Conservation (phyloP, 2,113 vertebrate species). For the Excalfactoria chinensis region DNA sequence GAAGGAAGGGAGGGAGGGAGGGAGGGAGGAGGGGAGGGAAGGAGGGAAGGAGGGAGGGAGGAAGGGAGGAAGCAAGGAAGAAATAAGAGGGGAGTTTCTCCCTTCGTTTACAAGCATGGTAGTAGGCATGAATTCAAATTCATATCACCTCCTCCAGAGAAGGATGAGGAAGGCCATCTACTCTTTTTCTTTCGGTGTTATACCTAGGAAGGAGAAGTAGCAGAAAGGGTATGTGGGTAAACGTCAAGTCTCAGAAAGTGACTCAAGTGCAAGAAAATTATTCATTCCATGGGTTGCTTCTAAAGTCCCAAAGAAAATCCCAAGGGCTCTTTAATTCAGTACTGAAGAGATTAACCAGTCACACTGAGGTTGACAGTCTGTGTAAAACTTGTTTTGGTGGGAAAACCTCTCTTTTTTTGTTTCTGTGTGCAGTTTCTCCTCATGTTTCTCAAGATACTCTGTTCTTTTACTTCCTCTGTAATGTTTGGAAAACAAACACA, state of each 20-base stretch:
- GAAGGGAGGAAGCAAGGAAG: neutral
- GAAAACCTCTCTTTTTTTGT: neutral
- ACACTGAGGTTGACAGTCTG: fast-evolving
- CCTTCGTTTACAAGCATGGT: neutral
- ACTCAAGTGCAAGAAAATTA: neutral
- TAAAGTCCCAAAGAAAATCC: neutral
- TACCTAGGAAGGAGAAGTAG: neutral
- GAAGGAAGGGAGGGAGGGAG: neutral
- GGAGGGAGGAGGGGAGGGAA: neutral
- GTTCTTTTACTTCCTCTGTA: neutral
- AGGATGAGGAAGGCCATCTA: neutral
- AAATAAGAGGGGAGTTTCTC: neutral
- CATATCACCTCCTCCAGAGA: neutral
- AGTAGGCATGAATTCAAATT: neutral
- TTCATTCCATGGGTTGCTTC: neutral
- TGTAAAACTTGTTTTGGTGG: neutral
- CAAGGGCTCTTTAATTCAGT: neutral
- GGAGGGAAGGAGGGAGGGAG: too few species aligned
- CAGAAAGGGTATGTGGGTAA: neutral
- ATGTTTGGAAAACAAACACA: neutral
- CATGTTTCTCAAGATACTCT: neutral
- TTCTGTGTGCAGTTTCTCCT: neutral
- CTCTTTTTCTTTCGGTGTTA: neutral
- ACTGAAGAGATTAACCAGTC: neutral
- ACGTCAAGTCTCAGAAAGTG: neutral